A percentile compares a stretch with the other conserved stretches of the same genome.
phyloP scores from a whole-genome alignment of 2,113 vertebrate species.

The Rafetus swinhoei region DNA sequence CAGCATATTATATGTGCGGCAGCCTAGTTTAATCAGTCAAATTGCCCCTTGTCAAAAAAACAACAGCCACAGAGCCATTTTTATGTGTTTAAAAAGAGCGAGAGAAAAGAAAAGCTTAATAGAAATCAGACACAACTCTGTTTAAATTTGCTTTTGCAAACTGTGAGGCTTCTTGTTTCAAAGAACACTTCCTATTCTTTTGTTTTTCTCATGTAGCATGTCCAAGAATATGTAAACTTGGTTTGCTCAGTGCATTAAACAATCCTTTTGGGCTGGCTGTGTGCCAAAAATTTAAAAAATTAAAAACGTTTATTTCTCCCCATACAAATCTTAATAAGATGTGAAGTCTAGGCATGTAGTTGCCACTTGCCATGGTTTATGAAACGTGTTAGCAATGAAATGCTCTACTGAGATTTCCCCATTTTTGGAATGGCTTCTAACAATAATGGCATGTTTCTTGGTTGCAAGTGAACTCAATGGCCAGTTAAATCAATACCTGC shows the following conservation, averaged over 20 bases:
- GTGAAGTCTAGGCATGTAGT: neutral
- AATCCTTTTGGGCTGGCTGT: neutral
- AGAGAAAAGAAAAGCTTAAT: neutral
- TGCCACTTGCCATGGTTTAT: neutral
- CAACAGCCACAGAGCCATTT: neutral
- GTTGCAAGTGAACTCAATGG: neutral
- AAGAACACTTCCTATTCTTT: neutral
- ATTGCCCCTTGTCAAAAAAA: slow-evolving; percentile 63
- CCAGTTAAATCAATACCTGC: neutral
- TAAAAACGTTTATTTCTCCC: neutral
- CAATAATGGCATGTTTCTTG: neutral
- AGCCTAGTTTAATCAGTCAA: slow-evolving; percentile 76
- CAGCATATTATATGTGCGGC: slow-evolving; percentile 72
- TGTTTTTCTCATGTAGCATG: neutral
- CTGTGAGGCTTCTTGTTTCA: neutral
- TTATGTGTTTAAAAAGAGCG: neutral
- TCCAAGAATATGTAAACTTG: neutral
- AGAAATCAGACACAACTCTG: neutral
- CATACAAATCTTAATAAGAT: neutral
- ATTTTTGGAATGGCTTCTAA: neutral
- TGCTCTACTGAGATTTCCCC: neutral
- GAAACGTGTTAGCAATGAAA: neutral
- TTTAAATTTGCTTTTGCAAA: neutral
- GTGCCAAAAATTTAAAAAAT: neutral
- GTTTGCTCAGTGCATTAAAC: neutral